These are phyloP conservation scores for Clarias magur DNA, from an alignment of 2,113 vertebrate species.

Conservation along the genomic window DNA sequence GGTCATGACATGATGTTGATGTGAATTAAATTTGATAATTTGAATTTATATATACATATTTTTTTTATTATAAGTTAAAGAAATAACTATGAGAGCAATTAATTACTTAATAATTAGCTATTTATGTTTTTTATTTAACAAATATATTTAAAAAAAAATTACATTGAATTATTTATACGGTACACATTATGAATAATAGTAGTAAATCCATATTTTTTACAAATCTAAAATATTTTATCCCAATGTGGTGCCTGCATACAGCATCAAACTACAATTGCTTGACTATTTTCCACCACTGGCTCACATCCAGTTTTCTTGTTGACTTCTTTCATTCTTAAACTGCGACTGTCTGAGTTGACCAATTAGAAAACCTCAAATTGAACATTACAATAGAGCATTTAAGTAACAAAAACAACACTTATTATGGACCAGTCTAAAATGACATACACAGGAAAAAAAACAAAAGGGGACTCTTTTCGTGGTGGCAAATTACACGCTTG, in stretches of 20 bases:
- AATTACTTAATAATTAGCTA: too few relatives aligned
- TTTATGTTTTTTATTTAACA: background rate
- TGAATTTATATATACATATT: background rate
- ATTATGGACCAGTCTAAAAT: background rate
- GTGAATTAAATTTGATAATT: background rate
- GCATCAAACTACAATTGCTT: background rate
- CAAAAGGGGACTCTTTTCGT: background rate
- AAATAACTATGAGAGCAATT: too few relatives aligned
- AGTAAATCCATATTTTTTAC: too few relatives aligned
- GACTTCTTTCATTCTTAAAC: constrained; percentile 39
- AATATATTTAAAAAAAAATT: too few relatives aligned
- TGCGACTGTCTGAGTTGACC: constrained; percentile 3
- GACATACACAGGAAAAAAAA: background rate
- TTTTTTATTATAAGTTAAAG: too few relatives aligned
- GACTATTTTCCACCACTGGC: background rate
- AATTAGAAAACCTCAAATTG: constrained; percentile 2
- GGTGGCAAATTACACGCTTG: background rate
- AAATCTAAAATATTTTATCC: background rate
- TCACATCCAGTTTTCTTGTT: background rate
- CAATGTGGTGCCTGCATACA: background rate
- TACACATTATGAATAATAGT: too few relatives aligned
- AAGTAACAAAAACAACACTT: background rate
- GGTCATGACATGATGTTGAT: background rate
- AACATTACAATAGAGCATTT: background rate
- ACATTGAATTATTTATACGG: background rate